Evolutionary conservation across 2,113 vertebrate genomes (phyloP).

Genomic region (Ardeotis arabs): DNA sequence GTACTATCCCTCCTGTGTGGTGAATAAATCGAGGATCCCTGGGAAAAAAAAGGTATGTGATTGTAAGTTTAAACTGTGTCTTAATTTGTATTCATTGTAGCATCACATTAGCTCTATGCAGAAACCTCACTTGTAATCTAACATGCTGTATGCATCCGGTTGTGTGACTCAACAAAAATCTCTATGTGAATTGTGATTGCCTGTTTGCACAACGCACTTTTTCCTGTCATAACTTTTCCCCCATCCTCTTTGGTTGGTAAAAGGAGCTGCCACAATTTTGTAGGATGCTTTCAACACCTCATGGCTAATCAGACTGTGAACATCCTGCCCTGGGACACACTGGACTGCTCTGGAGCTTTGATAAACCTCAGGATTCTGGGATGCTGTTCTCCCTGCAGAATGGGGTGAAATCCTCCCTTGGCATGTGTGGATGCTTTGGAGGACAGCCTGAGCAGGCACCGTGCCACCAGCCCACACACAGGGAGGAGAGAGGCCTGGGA

Average conservation of each 20-base stretch:
- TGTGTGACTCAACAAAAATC: neutral
- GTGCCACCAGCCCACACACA: neutral
- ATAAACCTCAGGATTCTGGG: neutral
- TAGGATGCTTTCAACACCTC: neutral
- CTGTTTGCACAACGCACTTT: neutral
- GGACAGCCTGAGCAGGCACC: neutral
- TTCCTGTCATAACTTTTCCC: neutral
- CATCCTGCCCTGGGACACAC: too few species aligned
- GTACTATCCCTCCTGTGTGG: neutral
- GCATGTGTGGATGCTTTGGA: accelerated
- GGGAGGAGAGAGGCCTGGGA: accelerated
- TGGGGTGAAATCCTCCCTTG: neutral
- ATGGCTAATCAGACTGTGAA: neutral
- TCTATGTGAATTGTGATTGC: neutral
- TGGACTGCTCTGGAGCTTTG: neutral
- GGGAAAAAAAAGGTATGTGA: neutral
- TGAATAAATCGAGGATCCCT: neutral
- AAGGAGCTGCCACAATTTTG: neutral
- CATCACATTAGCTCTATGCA: neutral
- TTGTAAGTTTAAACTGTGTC: neutral
- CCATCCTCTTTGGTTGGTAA: neutral
- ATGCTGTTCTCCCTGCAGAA: neutral
- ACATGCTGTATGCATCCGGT: accelerated
- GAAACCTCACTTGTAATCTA: neutral
- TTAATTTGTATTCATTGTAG: neutral